Conservation (phyloP, 2,113 vertebrate genomes). For the Octodon degus region DNA sequence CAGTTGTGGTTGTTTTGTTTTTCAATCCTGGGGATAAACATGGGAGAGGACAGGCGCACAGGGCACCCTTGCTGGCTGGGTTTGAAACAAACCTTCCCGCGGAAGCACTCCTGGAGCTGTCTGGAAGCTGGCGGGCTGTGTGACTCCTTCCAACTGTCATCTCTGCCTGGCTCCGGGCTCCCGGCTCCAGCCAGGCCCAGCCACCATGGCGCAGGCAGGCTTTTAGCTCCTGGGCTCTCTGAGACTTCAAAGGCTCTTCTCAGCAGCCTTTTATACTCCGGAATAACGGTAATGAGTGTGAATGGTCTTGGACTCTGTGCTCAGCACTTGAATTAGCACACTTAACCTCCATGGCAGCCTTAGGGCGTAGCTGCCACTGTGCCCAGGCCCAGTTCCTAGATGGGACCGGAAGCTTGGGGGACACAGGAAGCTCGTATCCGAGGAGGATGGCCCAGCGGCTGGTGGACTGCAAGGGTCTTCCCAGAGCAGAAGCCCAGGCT, state of each 20-base stretch:
- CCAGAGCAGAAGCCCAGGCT: neutral
- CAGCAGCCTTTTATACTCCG: neutral
- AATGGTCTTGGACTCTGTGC: neutral
- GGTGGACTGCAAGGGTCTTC: neutral
- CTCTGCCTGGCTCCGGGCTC: neutral
- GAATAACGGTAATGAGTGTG: neutral
- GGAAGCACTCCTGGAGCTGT: neutral
- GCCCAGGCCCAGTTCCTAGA: neutral
- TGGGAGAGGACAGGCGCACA: neutral
- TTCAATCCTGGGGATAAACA: slow-evolving; percentile 19
- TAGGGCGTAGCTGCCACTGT: neutral
- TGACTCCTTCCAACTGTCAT: neutral
- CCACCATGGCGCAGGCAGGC: neutral
- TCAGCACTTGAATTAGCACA: slow-evolving; percentile 23
- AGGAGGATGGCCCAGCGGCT: neutral
- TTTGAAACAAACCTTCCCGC: neutral
- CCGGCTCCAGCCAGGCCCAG: neutral
- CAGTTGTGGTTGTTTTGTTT: slow-evolving; percentile 14
- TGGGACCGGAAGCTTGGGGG: neutral
- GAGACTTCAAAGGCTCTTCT: slow-evolving; percentile 27
- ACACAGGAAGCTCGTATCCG: neutral
- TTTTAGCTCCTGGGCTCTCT: neutral
- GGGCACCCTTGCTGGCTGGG: neutral
- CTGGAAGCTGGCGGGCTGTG: neutral
- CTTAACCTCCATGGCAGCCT: slow-evolving; percentile 17